These are phyloP conservation scores for Drosophila conformis DNA, from an alignment of 2,888 invertebrate genomes.

Conservation along the genomic window DNA sequence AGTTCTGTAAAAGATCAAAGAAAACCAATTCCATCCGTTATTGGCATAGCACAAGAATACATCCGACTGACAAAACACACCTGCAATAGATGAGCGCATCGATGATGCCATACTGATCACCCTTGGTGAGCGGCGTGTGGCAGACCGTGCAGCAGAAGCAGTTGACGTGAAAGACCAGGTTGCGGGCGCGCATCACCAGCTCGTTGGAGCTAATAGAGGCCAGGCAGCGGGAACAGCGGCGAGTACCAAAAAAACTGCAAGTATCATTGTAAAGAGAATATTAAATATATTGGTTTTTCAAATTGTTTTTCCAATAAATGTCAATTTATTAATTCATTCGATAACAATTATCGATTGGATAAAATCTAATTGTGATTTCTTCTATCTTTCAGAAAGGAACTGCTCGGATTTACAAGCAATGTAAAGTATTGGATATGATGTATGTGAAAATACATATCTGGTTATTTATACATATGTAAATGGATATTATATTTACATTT, in stretches of 20 bases:
- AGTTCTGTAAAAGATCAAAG: slow-evolving; percentile 68
- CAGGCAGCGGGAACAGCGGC: slow-evolving; percentile 95
- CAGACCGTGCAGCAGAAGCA: slow-evolving; percentile 97
- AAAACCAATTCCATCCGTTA: background rate
- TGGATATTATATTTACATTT: too few relatives aligned
- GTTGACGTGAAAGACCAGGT: slow-evolving; percentile 96
- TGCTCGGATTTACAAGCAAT: too few relatives aligned
- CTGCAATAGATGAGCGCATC: slow-evolving; percentile 95
- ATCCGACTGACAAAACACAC: slow-evolving; percentile 72
- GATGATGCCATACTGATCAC: slow-evolving; percentile 97
- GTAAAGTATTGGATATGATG: too few relatives aligned
- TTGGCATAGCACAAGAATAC: background rate
- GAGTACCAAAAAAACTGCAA: slow-evolving; percentile 95
- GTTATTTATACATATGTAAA: too few relatives aligned
- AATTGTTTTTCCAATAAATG: background rate
- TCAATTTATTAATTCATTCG: background rate
- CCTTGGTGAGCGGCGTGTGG: slow-evolving; percentile 93
- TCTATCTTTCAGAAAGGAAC: background rate
- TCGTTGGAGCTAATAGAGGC: slow-evolving; percentile 95
- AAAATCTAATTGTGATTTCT: background rate
- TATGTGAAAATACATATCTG: too few relatives aligned
- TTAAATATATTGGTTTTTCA: background rate
- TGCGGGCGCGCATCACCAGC: slow-evolving; percentile 97
- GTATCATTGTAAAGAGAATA: slow-evolving; percentile 71
- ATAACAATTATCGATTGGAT: background rate